Percentiles rank a stretch among this genome's conserved stretches.
phyloP scores from a whole-genome alignment of 2,888 invertebrate species.

The Actias luna region DNA sequence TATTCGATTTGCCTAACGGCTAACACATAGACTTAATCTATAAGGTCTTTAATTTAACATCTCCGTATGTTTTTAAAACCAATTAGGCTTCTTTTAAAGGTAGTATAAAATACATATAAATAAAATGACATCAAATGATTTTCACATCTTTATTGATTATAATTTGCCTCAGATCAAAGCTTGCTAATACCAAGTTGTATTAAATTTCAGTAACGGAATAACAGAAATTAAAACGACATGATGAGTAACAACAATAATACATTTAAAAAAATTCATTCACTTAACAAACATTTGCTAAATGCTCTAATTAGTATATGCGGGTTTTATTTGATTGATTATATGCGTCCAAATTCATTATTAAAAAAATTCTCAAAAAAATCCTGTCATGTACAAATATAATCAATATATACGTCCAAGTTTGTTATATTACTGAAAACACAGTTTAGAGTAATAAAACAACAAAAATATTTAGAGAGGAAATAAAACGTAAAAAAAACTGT shows the following conservation, averaged over 20 bases:
- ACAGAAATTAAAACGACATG: too few relatives aligned
- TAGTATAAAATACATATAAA: not conserved
- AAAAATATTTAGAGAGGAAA: not conserved
- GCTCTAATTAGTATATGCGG: too few relatives aligned
- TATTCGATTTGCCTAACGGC: too few relatives aligned
- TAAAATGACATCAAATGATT: not conserved
- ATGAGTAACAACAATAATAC: not conserved
- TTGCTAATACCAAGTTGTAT: not conserved
- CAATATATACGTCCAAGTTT: too few relatives aligned
- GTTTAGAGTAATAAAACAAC: not conserved
- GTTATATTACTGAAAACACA: not conserved
- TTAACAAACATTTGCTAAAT: not conserved
- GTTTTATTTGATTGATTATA: too few relatives aligned
- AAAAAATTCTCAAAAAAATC: not conserved
- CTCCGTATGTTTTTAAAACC: too few relatives aligned
- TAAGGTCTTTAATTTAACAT: too few relatives aligned
- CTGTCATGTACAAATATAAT: not conserved
- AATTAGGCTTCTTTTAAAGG: too few relatives aligned
- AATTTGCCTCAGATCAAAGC: slow-evolving; percentile 43
- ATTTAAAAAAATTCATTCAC: not conserved
- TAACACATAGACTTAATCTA: too few relatives aligned
- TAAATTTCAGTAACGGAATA: not conserved
- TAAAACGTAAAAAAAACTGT: not conserved
- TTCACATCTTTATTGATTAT: slow-evolving; percentile 37
- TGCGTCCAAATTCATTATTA: too few relatives aligned